Percentiles rank a stretch among this genome's conserved stretches.
Conservation (phyloP, 2,888 invertebrate species). For the Thecocarcelia acutangulata region DNA sequence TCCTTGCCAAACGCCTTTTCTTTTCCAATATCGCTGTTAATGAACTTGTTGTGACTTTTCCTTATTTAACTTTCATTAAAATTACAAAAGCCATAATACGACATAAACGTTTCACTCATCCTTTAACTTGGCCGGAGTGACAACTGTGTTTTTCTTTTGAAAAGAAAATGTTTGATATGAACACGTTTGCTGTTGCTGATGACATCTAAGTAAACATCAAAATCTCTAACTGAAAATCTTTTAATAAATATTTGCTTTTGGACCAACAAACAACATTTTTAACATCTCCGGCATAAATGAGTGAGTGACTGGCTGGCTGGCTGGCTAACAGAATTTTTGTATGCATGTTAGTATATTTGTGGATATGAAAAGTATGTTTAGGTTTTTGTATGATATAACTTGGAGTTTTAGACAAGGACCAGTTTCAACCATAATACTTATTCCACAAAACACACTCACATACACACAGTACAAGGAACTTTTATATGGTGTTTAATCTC, state of each 20-base stretch:
- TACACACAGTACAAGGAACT: not conserved
- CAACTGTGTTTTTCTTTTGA: slow-evolving; percentile 35
- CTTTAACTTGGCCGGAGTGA: slow-evolving; percentile 16
- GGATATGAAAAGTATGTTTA: not conserved
- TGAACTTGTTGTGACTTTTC: slow-evolving; percentile 59
- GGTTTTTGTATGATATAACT: not conserved
- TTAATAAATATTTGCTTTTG: slow-evolving; percentile 68
- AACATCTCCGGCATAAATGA: not conserved
- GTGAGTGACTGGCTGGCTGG: not conserved
- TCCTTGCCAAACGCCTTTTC: not conserved
- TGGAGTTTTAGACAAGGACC: slow-evolving; percentile 30
- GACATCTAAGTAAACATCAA: slow-evolving; percentile 65
- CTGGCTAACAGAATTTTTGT: no score
- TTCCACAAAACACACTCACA: slow-evolving; percentile 12
- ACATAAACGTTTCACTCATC: slow-evolving; percentile 12
- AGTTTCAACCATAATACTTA: slow-evolving; percentile 50
- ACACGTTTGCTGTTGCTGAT: slow-evolving; percentile 35
- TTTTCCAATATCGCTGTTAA: slow-evolving; percentile 43
- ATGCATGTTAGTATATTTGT: not conserved
- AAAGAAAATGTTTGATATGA: slow-evolving; percentile 16
- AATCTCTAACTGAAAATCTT: slow-evolving; percentile 67
- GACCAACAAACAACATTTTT: slow-evolving; percentile 25
- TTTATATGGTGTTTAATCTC: slow-evolving; percentile 47
- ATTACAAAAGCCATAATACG: slow-evolving; percentile 42
- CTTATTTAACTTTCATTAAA: slow-evolving; percentile 65